phyloP scores from a whole-genome alignment of 1,140 invertebrate genomes.

The Ericerus pela region DNA sequence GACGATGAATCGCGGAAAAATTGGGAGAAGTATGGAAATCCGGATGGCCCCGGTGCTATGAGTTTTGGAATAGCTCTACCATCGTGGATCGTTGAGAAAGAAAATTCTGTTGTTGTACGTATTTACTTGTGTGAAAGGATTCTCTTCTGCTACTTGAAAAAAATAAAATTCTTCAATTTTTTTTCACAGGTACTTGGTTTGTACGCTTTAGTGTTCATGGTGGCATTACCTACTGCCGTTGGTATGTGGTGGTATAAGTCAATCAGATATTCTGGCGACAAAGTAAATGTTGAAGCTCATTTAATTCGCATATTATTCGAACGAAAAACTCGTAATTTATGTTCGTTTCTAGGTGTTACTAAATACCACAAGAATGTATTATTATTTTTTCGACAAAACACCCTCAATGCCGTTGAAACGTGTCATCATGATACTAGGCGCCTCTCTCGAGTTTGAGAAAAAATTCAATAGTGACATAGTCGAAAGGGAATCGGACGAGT shows the following conservation, averaged over 20 bases:
- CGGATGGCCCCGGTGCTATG: constrained; percentile 96
- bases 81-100: constrained; percentile 99
- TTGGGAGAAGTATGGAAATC: constrained; percentile 99
- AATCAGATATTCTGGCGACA: constrained; percentile 89
- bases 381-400: constrained; percentile 89
- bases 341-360: constrained; percentile 57
- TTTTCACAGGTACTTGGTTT: constrained; percentile 50
- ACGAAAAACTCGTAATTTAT: background rate
- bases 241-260: constrained; percentile 98
- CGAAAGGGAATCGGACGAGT: constrained; percentile 84
- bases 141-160: too few relatives aligned
- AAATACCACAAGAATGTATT: constrained; percentile 91
- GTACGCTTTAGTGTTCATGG: constrained; percentile 95
- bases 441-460: constrained; percentile 90
- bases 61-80: constrained; percentile 98
- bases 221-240: constrained; percentile 81
- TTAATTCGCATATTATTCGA: constrained; percentile 9
- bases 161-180: constrained; percentile 15
- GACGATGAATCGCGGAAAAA: constrained; percentile 94
- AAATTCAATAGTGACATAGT: constrained; percentile 86
- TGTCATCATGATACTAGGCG: constrained; percentile 89
- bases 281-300: constrained; percentile 36
- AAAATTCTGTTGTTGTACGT: constrained; percentile 89
- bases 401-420: constrained; percentile 87
- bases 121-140: constrained; percentile 1